phyloP scores from a whole-genome alignment of 2,888 invertebrate species.

The Nasonia oneida region DNA sequence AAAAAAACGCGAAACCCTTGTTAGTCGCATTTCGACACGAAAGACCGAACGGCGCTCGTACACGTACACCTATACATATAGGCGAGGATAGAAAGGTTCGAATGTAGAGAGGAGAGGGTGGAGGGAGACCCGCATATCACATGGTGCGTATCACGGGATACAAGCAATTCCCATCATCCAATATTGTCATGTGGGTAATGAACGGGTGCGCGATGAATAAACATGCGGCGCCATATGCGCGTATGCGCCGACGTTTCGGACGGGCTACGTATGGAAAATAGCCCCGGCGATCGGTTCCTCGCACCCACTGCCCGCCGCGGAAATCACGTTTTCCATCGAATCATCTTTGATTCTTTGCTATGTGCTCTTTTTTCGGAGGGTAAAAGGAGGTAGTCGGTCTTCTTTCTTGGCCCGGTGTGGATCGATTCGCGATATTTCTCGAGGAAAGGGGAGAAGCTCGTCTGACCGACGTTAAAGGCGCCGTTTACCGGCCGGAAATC shows the following conservation, averaged over 20 bases:
- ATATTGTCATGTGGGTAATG: slow-evolving; percentile 79
- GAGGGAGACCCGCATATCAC: slow-evolving; percentile 75
- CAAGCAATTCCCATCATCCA: slow-evolving; percentile 78
- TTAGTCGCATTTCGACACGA: slow-evolving; percentile 56
- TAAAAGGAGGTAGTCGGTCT: not conserved
- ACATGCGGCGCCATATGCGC: slow-evolving; percentile 70
- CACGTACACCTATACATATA: not conserved
- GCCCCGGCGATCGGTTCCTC: slow-evolving; percentile 65
- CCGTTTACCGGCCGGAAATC: slow-evolving; percentile 49
- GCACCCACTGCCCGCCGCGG: not conserved
- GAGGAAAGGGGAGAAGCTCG: not conserved
- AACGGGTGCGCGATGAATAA: slow-evolving; percentile 77
- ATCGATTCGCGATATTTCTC: slow-evolving; percentile 6
- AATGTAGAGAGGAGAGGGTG: slow-evolving; percentile 14
- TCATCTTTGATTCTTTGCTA: not conserved
- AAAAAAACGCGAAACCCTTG: slow-evolving; percentile 39
- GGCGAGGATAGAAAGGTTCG: not conserved
- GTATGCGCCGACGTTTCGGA: slow-evolving; percentile 46
- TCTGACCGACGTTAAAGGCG: slow-evolving; percentile 36
- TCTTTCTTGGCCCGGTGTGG: not conserved
- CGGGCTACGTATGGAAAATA: slow-evolving; percentile 68
- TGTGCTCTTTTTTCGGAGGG: not conserved
- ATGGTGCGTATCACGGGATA: slow-evolving; percentile 77
- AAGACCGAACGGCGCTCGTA: slow-evolving; percentile 16
- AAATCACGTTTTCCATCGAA: slow-evolving; percentile 38